Base-by-base conservation (phyloP, 2,113 vertebrate species). In the Danionella cerebrum region DNA sequence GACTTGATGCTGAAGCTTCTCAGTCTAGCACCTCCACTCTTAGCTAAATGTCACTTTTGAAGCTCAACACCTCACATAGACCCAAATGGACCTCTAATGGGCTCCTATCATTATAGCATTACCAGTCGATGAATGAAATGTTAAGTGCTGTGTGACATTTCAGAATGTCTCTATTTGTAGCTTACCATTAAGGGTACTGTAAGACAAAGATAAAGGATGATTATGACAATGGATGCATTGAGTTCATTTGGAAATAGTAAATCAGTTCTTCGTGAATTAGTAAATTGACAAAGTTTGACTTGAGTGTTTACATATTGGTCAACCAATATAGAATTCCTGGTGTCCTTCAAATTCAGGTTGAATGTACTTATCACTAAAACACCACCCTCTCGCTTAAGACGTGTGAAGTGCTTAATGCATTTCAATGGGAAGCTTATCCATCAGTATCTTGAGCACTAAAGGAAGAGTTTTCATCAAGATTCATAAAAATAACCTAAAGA, bases 11-110 rank as follows among this genome's bases (percentile, higher is more conserved):
- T 63, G 16, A 16, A 1, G 12, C 51, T 71, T 67, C 41, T 42
- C 39, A n/a, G 35, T 50, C 60, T 83, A 60, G 77, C 72, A 72
- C 80, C 70, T 77, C 73, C 69, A 82, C 73, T 72, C 68, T 33
- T 69, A 72, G 50, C 76, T 74, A 82, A 82, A 82, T 87, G 78
- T 76, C 60, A 67, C 79, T 83, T 80, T 83, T 60, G 54, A 81
- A 84, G 71, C 74, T 65, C 71, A 75, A 62, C 62, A 62, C 62
- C 67, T 80, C 77, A 81, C 80, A 78, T 74, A 67, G 64, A 75
- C 65, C 54, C 54, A 62, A 76, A 72, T 67, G 74, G 80, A 63
- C 77, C 31, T 77, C 60, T 80, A 79, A 81, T 74, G 67, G 72
- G 78, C 76, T 77, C 73, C 51, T 75, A 58, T 70, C 71, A 76